phyloP scores from a whole-genome alignment of 2,113 vertebrate genomes.

The Anoura caudifer region DNA sequence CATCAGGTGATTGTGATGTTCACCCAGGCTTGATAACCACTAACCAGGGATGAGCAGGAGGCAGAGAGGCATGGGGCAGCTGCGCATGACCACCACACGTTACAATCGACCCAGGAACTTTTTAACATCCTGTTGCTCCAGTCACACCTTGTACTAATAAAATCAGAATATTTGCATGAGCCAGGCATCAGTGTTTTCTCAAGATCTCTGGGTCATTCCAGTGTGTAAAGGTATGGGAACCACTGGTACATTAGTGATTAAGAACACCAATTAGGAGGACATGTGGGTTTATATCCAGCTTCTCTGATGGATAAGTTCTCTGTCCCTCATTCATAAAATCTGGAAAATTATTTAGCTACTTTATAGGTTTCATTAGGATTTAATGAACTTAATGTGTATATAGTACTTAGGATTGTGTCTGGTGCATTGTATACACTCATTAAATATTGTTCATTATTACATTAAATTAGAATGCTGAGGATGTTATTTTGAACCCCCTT shows the following conservation, averaged over 20 bases:
- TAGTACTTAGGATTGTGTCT: not conserved
- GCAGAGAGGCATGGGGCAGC: not conserved
- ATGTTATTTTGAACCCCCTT: not conserved
- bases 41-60: not conserved
- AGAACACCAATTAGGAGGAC: not conserved
- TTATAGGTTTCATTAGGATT: not conserved
- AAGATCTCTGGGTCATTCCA: not conserved
- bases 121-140: not conserved
- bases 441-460: not conserved
- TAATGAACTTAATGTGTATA: not conserved
- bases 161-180: not conserved
- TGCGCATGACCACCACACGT: not conserved
- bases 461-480: not conserved
- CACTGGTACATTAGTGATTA: not conserved
- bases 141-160: not conserved
- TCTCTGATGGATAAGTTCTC: not conserved
- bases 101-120: not conserved
- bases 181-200: not conserved
- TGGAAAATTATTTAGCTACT: not conserved
- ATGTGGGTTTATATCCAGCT: not conserved
- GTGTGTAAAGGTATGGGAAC: not conserved
- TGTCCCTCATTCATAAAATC: not conserved
- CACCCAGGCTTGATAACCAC: not conserved
- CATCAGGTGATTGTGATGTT: not conserved
- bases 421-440: not conserved